phyloP scores from a whole-genome alignment of 2,888 invertebrate genomes.

The Diabrotica balteata region DNA sequence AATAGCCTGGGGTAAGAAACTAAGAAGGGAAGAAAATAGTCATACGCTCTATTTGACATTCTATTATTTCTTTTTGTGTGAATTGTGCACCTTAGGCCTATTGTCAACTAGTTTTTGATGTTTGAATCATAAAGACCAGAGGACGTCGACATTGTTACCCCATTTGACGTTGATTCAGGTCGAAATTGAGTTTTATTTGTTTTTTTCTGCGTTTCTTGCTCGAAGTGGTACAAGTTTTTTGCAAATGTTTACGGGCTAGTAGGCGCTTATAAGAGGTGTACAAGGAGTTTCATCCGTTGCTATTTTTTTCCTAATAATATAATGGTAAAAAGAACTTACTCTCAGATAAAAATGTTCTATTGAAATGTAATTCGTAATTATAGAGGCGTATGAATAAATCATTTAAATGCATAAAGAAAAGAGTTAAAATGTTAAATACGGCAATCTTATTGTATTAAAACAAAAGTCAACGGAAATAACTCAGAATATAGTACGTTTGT shows the following conservation, averaged over 20 bases:
- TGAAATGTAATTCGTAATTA: too few relatives aligned
- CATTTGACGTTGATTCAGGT: conserved; percentile 44
- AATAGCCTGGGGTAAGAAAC: conserved; percentile 41
- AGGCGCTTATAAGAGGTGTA: conserved; percentile 8
- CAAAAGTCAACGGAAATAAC: too few relatives aligned
- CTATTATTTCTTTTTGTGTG: conserved; percentile 47
- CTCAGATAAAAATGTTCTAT: background rate
- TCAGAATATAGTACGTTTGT: too few relatives aligned
- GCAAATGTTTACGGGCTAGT: conserved; percentile 22
- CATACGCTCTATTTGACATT: conserved; percentile 50
- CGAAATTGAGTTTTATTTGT: conserved; percentile 34
- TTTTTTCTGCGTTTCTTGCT: conserved; percentile 21
- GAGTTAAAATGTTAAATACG: too few relatives aligned
- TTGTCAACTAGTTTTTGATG: conserved; percentile 47
- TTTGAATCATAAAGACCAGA: conserved; percentile 46
- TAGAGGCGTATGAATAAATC: too few relatives aligned
- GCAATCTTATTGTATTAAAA: too few relatives aligned
- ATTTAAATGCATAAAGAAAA: too few relatives aligned
- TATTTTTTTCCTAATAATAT: background rate
- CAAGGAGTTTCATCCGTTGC: background rate
- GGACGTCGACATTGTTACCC: conserved; percentile 39
- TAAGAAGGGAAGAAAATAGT: conserved; percentile 41
- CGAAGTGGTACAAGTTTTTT: conserved; percentile 15
- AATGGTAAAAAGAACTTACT: background rate
- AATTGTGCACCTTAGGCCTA: conserved; percentile 42